Conservation (phyloP, 1,140 invertebrate genomes). For the Brachystomella parvula region DNA sequence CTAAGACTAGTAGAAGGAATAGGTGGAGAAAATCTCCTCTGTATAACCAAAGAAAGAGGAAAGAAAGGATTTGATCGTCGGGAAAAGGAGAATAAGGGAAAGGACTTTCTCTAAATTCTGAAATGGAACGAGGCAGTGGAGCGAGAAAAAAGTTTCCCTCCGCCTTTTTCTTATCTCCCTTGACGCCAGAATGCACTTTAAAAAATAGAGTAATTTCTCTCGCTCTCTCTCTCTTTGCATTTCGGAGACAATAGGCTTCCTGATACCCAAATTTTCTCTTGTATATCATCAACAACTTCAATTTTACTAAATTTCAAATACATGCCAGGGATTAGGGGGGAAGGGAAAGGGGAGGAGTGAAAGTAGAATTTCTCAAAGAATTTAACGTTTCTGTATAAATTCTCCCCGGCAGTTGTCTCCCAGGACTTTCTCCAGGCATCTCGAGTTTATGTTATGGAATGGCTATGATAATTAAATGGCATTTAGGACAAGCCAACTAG, state of each 20-base stretch:
- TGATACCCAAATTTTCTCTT: background rate
- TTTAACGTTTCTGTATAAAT: background rate
- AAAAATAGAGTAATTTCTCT: background rate
- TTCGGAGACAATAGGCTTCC: background rate
- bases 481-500: background rate
- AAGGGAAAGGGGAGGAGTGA: no score
- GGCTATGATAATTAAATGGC: conserved; percentile 3
- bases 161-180: background rate
- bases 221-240: background rate
- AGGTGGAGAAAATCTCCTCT: no score
- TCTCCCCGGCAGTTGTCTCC: background rate
- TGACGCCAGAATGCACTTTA: conserved; percentile 10
- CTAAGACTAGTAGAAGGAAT: no score
- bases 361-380: background rate
- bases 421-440: background rate
- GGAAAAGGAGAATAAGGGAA: background rate
- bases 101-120: background rate
- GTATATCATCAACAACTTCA: background rate
- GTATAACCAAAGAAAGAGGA: no score
- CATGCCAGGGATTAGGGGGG: no score
- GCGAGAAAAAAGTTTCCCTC: background rate
- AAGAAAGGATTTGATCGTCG: conserved; percentile 6
- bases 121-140: background rate
- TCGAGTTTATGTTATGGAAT: background rate
- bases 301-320: background rate